These are phyloP conservation scores for Philantomba maxwellii DNA, from an alignment of 2,113 vertebrate genomes.

Conservation along the genomic window DNA sequence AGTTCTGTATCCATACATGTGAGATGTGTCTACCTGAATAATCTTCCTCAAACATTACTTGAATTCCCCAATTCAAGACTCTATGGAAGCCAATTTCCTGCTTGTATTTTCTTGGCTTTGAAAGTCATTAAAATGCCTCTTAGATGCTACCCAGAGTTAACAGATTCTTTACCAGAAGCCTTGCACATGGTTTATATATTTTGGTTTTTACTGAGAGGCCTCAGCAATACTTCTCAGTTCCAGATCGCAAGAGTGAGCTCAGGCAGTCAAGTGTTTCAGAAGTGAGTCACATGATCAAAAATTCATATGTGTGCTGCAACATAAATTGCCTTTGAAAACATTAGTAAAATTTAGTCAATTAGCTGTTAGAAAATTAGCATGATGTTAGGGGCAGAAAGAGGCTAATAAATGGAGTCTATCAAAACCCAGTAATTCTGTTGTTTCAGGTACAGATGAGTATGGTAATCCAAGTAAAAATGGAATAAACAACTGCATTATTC, in stretches of 20 bases:
- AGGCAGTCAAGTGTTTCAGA: not conserved
- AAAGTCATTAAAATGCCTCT: not conserved
- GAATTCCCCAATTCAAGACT: not conserved
- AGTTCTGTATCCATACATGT: not conserved
- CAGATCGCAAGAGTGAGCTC: not conserved
- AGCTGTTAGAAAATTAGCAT: not conserved
- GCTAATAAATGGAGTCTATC: not conserved
- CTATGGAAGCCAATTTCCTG: not conserved
- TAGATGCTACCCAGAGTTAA: not conserved
- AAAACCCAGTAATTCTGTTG: not conserved
- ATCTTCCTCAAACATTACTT: not conserved
- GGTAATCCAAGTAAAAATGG: not conserved
- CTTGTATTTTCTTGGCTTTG: constrained; percentile 3
- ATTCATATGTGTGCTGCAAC: not conserved
- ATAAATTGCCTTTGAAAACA: not conserved
- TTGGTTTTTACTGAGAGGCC: not conserved
- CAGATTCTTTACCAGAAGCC: not conserved
- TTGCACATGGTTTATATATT: not conserved
- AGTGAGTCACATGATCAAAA: not conserved
- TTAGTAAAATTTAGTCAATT: not conserved
- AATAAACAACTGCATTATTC: not conserved
- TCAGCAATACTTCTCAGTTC: not conserved
- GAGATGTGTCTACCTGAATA: not conserved
- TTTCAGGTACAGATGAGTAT: not conserved
- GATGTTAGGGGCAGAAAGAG: not conserved